Evolutionary conservation across 2,888 invertebrate genomes (phyloP).

Genomic region (Hirtodrosophila histrioides): DNA sequence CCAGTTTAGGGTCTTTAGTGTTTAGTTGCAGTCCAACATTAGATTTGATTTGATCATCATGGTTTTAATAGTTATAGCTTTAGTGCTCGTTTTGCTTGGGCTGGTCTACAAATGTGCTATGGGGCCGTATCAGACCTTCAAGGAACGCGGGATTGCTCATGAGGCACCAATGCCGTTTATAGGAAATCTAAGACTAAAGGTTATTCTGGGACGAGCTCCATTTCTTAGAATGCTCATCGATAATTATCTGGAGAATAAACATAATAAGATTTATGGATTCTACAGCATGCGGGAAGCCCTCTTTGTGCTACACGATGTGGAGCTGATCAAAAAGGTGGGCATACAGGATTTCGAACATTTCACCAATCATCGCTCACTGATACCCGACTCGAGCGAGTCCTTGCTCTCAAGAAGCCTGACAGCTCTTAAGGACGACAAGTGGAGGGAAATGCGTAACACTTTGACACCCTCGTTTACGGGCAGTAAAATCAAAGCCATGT

Average conservation of each 20-base stretch:
- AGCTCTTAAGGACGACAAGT: constrained; percentile 83
- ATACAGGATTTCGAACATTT: constrained; percentile 87
- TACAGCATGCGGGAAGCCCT: constrained; percentile 84
- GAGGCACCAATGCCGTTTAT: constrained; percentile 49
- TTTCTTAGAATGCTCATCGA: constrained; percentile 45
- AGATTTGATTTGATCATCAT: constrained; percentile 31
- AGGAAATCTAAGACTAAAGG: constrained; percentile 44
- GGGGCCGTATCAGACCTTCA: constrained; percentile 37
- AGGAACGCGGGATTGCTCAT: constrained; percentile 48
- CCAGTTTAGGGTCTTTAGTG: not conserved
- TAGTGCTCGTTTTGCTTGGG: constrained; percentile 27
- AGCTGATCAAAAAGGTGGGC: constrained; percentile 85
- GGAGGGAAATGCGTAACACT: constrained; percentile 84
- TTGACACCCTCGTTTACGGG: constrained; percentile 84
- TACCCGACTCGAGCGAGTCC: constrained; percentile 83
- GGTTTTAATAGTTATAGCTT: constrained; percentile 29
- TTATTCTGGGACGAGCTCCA: constrained; percentile 34
- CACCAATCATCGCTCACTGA: constrained; percentile 82
- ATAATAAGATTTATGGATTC: constrained; percentile 84
- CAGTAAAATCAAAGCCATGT: constrained; percentile 85
- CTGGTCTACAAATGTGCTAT: constrained; percentile 53
- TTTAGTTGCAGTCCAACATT: constrained; percentile 18
- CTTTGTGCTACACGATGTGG: constrained; percentile 85
- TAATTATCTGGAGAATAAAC: constrained; percentile 18
- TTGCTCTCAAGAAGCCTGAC: constrained; percentile 85